Percentiles rank a stretch among this genome's conserved stretches.
Conservation (phyloP, 2,113 vertebrate species). For the Sinosuthora webbiana region DNA sequence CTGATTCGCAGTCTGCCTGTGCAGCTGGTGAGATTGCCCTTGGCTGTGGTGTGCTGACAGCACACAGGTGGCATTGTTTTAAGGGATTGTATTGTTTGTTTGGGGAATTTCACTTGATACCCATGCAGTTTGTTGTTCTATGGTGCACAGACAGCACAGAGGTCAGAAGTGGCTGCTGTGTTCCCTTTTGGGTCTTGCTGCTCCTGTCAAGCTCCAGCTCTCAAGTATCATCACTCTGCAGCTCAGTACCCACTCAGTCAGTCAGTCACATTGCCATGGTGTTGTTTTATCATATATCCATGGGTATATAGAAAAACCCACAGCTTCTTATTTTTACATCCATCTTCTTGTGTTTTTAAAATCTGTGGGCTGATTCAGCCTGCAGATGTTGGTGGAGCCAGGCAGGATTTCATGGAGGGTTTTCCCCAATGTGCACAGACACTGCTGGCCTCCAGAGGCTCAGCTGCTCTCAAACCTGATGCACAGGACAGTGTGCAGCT, state of each 20-base stretch:
- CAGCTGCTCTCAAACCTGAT: neutral
- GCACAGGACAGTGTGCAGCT: neutral
- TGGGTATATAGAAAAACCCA: neutral
- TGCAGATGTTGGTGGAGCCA: neutral
- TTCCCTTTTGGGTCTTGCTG: neutral
- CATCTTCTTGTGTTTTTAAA: neutral
- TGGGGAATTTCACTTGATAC: neutral
- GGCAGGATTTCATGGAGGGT: neutral
- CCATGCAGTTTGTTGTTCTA: neutral
- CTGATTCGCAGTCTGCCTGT: accelerated
- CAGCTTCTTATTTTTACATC: neutral
- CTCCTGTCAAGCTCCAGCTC: neutral
- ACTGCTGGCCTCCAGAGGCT: neutral
- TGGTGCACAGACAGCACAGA: neutral
- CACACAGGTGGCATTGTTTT: neutral
- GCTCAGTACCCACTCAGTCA: neutral
- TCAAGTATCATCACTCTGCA: neutral
- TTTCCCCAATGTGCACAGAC: neutral
- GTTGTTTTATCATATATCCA: neutral
- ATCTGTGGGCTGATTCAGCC: neutral
- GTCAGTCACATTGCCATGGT: neutral
- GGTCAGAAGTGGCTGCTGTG: neutral
- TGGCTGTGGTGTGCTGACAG: neutral
- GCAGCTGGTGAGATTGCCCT: neutral
- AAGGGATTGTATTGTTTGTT: neutral